A percentile compares a stretch with the other conserved stretches of the same genome.
phyloP scores from a whole-genome alignment of 2,888 invertebrate genomes.

The Pristionchus arcanus region DNA sequence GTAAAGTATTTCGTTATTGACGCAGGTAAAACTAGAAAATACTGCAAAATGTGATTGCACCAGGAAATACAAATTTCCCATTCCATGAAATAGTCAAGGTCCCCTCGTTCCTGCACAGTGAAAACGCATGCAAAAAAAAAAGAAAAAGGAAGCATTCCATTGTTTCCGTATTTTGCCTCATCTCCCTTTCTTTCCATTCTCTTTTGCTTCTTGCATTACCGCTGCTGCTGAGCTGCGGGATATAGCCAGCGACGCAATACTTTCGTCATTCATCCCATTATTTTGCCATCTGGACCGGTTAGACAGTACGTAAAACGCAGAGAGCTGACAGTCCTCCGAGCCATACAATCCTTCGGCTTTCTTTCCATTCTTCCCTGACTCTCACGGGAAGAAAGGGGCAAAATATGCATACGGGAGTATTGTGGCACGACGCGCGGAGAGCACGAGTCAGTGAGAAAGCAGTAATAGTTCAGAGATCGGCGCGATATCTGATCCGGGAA shows the following conservation, averaged over 20 bases:
- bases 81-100: background rate
- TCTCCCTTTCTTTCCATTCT: background rate
- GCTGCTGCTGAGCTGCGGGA: background rate
- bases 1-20: no score
- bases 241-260: no score
- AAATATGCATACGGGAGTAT: slow-evolving; percentile 42
- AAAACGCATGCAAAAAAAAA: background rate
- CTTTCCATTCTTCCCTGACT: background rate
- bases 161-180: background rate
- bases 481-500: background rate
- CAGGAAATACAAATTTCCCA: background rate
- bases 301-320: background rate
- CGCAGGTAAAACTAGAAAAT: background rate
- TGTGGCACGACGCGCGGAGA: background rate
- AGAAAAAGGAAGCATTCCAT: background rate
- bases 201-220: background rate
- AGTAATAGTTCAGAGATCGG: background rate
- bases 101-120: background rate
- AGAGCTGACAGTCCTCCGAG: background rate
- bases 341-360: background rate
- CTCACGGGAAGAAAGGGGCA: background rate
- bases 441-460: background rate
- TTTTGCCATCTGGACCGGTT: background rate
- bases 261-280: background rate
- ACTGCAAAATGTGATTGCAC: background rate